Evolutionary conservation across 92 coral and sea anemone species (phyloP).

Genomic region (Virgularia gustaviana): DNA sequence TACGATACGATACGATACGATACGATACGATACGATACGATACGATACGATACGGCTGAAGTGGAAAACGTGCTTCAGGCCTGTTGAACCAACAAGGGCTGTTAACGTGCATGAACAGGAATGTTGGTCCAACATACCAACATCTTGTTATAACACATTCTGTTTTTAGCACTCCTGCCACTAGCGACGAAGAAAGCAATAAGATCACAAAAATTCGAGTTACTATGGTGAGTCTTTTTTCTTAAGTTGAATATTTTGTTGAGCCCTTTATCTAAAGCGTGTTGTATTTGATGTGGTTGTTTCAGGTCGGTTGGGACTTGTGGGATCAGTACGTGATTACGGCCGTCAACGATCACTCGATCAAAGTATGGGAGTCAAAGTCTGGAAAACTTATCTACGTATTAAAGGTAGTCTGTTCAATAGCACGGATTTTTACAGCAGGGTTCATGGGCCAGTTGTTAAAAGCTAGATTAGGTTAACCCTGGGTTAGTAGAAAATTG

Average conservation of each 20-base stretch:
- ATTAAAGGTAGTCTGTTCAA: constrained; percentile 72
- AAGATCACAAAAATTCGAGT: constrained; percentile 78
- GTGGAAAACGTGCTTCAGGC: too few species aligned
- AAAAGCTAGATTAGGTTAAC: too few species aligned
- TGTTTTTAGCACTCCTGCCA: constrained; percentile 20
- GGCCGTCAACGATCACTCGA: constrained; percentile 88
- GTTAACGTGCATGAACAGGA: too few species aligned
- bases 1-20: too few species aligned
- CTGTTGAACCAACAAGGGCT: too few species aligned
- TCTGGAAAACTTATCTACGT: constrained; percentile 77
- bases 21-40: too few species aligned
- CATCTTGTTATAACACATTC: not conserved
- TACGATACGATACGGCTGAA: too few species aligned
- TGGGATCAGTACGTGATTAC: constrained; percentile 96
- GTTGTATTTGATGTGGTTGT: too few species aligned
- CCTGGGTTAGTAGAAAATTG: too few species aligned
- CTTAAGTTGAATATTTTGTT: not conserved
- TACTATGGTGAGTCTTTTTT: constrained; percentile 74
- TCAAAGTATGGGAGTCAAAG: constrained; percentile 92
- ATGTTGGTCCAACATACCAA: too few species aligned
- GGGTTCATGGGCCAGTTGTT: too few species aligned
- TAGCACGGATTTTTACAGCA: too few species aligned
- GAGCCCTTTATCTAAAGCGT: not conserved
- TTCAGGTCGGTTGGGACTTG: constrained; percentile 94
- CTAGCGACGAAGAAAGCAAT: constrained; percentile 60